Conservation (phyloP, 2,113 vertebrate species). For the Callopanchax toddi region DNA sequence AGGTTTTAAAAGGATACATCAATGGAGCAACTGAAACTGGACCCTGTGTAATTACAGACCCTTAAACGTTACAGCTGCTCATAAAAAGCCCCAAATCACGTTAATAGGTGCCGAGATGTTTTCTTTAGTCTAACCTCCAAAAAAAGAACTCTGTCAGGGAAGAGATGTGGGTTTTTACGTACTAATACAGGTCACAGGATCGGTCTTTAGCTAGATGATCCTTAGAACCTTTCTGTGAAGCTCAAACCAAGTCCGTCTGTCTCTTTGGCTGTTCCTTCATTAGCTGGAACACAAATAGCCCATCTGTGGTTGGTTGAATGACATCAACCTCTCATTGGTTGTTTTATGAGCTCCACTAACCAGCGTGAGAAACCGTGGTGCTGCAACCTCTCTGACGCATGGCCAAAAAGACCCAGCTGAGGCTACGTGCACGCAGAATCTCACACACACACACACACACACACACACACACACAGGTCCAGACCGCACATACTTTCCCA, state of each 20-base stretch:
- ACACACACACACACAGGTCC: constrained; percentile 6
- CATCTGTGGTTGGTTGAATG: constrained; percentile 56
- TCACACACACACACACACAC: background rate
- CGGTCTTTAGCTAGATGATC: constrained; percentile 44
- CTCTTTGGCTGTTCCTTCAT: constrained; percentile 37
- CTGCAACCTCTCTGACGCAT: constrained; percentile 47
- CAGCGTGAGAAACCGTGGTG: constrained; percentile 68
- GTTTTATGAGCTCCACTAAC: constrained; percentile 63
- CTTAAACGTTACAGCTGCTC: constrained; percentile 75
- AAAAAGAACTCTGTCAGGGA: constrained; percentile 45
- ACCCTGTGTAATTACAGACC: constrained; percentile 69
- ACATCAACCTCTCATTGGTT: constrained; percentile 73
- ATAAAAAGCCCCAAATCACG: constrained; percentile 64
- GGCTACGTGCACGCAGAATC: constrained; percentile 1
- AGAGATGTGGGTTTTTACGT: constrained; percentile 20
- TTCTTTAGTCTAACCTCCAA: constrained; percentile 63
- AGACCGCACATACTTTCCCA: constrained; percentile 68
- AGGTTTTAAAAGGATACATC: constrained; percentile 66
- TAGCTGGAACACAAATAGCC: constrained; percentile 63
- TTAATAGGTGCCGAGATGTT: constrained; percentile 71
- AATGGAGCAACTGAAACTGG: constrained; percentile 64
- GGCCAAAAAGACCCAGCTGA: constrained; percentile 25
- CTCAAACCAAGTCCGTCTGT: constrained; percentile 55
- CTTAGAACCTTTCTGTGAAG: constrained; percentile 39
- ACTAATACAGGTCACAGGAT: constrained; percentile 60